These are phyloP conservation scores for Syngnathus scovelli DNA, from an alignment of 2,113 vertebrate species.

Conservation along the genomic window DNA sequence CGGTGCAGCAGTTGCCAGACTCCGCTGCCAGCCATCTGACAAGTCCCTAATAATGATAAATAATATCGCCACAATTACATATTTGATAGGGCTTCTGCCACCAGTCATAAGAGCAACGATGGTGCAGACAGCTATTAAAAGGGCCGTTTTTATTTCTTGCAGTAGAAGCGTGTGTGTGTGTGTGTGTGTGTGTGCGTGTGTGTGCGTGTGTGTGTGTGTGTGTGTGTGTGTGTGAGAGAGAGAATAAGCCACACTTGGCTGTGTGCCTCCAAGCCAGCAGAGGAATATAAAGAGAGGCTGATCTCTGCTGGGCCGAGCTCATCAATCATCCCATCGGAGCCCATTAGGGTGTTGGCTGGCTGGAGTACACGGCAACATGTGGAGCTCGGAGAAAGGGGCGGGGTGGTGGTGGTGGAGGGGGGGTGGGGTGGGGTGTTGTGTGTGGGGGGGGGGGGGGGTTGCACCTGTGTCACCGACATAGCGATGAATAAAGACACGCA, in stretches of 20 bases:
- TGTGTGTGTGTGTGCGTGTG: neutral
- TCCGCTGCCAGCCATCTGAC: constrained; percentile 67
- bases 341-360: constrained; percentile 66
- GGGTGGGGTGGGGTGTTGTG: too few species aligned
- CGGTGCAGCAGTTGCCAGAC: constrained; percentile 54
- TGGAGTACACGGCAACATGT: constrained; percentile 59
- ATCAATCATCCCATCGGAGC: constrained; percentile 75
- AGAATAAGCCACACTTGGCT: constrained; percentile 50
- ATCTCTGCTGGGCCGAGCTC: constrained; percentile 64
- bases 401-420: neutral
- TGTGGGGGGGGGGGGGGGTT: constrained; percentile 31
- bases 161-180: constrained; percentile 4
- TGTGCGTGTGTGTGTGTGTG: neutral
- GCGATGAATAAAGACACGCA: constrained; percentile 7
- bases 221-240: neutral
- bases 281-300: constrained; percentile 68
- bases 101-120: constrained; percentile 52
- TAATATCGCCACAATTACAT: constrained; percentile 69
- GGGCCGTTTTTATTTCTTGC: constrained; percentile 49
- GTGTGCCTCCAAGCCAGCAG: constrained; percentile 52
- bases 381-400: neutral
- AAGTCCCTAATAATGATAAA: constrained; percentile 77
- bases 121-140: constrained; percentile 54
- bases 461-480: constrained; percentile 50
- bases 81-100: constrained; percentile 61